Evolutionary conservation across 2,113 vertebrate species (phyloP).

Genomic region (Amazona vittata): DNA sequence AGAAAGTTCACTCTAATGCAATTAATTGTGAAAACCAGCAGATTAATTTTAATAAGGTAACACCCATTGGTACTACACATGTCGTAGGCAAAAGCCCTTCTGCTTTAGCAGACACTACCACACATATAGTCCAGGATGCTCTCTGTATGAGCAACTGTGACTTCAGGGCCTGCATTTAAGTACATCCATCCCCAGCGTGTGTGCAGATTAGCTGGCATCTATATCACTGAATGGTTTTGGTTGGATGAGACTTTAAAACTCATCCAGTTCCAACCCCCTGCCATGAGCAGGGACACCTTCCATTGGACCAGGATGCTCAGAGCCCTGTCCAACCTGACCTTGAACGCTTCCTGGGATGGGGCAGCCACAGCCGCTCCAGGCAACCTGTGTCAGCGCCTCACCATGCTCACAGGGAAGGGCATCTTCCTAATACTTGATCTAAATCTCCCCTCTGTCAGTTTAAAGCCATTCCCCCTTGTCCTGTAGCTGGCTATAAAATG

Average conservation of each 20-base stretch:
- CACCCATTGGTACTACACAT: fast-evolving
- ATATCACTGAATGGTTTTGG: background rate
- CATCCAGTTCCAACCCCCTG: background rate
- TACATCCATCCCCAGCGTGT: background rate
- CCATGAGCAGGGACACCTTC: background rate
- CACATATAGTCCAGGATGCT: fast-evolving
- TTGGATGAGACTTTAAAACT: fast-evolving
- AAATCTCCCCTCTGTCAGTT: background rate
- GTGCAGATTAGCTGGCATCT: background rate
- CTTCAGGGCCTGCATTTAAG: background rate
- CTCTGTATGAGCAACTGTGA: background rate
- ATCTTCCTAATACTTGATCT: background rate
- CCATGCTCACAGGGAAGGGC: background rate
- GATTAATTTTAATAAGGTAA: background rate
- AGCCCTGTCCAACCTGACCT: fast-evolving
- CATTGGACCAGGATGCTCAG: background rate
- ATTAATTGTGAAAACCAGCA: background rate
- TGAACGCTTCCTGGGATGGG: fast-evolving
- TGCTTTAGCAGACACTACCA: background rate
- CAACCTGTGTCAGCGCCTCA: background rate
- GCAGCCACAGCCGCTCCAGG: background rate
- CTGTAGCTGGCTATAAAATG: background rate
- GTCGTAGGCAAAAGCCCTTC: background rate
- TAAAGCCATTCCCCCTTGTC: background rate
- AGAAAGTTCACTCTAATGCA: background rate